Percentiles rank a stretch among this genome's conserved stretches.
These are phyloP conservation scores for Ectemnius lituratus DNA, from an alignment of 2,888 invertebrate genomes.

Conservation along the genomic window DNA sequence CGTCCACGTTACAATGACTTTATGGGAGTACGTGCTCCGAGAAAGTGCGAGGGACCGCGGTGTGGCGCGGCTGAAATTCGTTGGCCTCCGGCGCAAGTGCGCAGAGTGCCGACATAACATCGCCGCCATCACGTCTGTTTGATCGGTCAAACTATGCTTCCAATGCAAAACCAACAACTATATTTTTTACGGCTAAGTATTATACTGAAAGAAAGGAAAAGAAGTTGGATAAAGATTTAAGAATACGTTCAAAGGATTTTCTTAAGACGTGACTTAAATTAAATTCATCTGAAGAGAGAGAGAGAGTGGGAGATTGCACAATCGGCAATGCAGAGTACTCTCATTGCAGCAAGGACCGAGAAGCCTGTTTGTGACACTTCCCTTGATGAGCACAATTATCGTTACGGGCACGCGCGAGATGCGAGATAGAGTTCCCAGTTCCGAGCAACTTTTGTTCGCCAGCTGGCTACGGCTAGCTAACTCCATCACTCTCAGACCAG, in stretches of 20 bases:
- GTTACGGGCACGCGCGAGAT: conserved; percentile 24
- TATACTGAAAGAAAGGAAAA: not conserved
- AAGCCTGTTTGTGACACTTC: conserved; percentile 56
- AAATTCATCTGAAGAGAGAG: not conserved
- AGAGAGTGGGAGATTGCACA: not conserved
- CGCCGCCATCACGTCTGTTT: no score
- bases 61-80: conserved; percentile 28
- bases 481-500: not conserved
- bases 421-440: not conserved
- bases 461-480: not conserved
- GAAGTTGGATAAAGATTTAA: not conserved
- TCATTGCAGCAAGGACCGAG: conserved; percentile 41
- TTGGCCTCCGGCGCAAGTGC: not conserved
- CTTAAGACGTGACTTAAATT: conserved; percentile 43
- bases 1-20: conserved; percentile 57
- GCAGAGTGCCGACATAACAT: no score
- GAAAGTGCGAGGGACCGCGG: conserved; percentile 20
- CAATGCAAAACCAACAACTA: no score
- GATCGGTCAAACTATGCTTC: no score
- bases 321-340: not conserved
- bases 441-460: not conserved
- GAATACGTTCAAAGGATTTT: conserved; percentile 13
- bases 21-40: conserved; percentile 50
- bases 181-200: not conserved
- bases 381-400: conserved; percentile 58